Evolutionary conservation across 2,888 invertebrate species (phyloP).

Genomic region (Nymphalis urticae): DNA sequence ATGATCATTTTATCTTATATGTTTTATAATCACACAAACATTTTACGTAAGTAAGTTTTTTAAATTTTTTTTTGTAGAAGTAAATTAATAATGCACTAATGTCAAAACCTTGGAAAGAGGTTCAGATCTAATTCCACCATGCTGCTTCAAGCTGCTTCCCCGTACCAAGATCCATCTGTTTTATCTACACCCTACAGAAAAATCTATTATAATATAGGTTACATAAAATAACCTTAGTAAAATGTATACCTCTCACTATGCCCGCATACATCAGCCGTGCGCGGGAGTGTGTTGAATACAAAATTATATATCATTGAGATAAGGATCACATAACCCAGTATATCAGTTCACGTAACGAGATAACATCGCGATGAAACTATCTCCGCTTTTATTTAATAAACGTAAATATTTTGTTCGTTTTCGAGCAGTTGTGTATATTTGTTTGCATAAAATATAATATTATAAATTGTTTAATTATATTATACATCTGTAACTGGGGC

Average conservation of each 20-base stretch:
- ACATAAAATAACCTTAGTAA: not conserved
- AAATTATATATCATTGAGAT: constrained; percentile 14
- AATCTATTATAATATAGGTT: not conserved
- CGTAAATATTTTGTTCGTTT: constrained; percentile 19
- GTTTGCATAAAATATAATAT: too few species aligned
- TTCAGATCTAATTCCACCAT: too few species aligned
- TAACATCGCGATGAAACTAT: constrained; percentile 17
- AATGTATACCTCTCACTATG: not conserved
- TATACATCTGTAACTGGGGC: not conserved
- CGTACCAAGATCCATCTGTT: too few species aligned
- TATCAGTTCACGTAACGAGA: constrained; percentile 18
- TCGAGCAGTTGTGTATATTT: not conserved
- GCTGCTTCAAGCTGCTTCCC: too few species aligned
- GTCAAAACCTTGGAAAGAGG: too few species aligned
- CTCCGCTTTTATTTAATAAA: constrained; percentile 14
- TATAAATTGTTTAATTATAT: not conserved
- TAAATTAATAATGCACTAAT: too few species aligned
- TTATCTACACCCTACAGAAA: too few species aligned
- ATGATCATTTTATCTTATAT: too few species aligned
- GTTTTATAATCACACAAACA: too few species aligned
- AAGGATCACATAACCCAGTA: constrained; percentile 17
- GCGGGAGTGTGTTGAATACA: constrained; percentile 13
- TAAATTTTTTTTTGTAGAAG: too few species aligned
- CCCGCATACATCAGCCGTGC: not conserved
- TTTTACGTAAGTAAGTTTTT: too few species aligned